Percentiles rank a stretch among this genome's conserved stretches.
phyloP scores from a whole-genome alignment of 2,113 vertebrate species.

The Falco punctatus region DNA sequence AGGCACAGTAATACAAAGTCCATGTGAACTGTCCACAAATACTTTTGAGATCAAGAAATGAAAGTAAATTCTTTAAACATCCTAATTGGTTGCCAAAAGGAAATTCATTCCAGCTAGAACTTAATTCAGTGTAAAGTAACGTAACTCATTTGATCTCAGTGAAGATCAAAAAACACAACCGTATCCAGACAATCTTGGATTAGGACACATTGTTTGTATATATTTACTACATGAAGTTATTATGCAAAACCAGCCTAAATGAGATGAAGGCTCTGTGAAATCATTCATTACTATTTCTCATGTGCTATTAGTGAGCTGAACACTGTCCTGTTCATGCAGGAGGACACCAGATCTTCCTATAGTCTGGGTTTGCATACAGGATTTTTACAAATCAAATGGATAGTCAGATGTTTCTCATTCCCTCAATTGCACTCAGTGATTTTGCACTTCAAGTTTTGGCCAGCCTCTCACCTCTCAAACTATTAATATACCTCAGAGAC shows the following conservation, averaged over 20 bases:
- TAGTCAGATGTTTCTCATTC: conserved; percentile 26
- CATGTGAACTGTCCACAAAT: conserved; percentile 55
- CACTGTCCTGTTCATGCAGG: background rate
- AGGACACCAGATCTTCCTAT: background rate
- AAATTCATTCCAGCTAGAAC: conserved; percentile 48
- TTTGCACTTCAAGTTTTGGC: conserved; percentile 33
- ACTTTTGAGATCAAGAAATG: conserved; percentile 43
- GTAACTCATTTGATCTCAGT: conserved; percentile 34
- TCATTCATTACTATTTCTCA: background rate
- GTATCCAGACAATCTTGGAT: conserved; percentile 33
- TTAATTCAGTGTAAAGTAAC: conserved; percentile 32
- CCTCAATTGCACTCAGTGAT: background rate
- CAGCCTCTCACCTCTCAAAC: conserved; percentile 50
- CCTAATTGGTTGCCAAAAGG: conserved; percentile 62
- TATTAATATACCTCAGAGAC: conserved; percentile 15
- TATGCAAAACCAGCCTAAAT: conserved; percentile 26
- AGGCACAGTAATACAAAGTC: conserved; percentile 43
- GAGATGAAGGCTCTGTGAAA: conserved; percentile 39
- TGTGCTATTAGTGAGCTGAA: background rate
- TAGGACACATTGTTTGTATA: background rate
- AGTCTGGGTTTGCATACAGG: background rate
- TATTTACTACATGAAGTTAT: conserved; percentile 33
- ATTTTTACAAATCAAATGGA: background rate
- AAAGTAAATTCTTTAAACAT: conserved; percentile 67
- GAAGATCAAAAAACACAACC: conserved; percentile 38